Conservation (phyloP, 2,888 invertebrate species). For the Vanessa cardui region DNA sequence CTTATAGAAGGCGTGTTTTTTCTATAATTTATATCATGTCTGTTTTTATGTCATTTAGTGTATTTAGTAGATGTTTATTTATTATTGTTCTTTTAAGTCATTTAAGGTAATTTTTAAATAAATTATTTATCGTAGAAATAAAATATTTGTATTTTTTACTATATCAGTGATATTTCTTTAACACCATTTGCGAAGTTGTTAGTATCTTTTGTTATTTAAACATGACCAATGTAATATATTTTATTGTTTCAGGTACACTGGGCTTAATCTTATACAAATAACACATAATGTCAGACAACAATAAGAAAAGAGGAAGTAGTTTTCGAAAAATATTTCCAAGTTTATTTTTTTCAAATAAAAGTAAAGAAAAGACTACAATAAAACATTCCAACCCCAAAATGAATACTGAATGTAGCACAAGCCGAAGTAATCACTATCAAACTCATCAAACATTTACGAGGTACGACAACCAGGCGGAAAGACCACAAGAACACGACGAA, state of each 20-base stretch:
- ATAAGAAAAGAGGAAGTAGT: slow-evolving; percentile 66
- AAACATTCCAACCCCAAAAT: slow-evolving; percentile 47
- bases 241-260: slow-evolving; percentile 44
- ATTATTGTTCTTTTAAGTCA: no score
- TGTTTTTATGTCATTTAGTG: no score
- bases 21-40: no score
- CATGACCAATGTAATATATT: neutral
- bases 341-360: slow-evolving; percentile 65
- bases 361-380: slow-evolving; percentile 56
- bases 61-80: no score
- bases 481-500: slow-evolving; percentile 51
- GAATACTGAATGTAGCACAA: slow-evolving; percentile 41
- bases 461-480: slow-evolving; percentile 50
- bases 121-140: no score
- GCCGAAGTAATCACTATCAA: slow-evolving; percentile 63
- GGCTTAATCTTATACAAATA: slow-evolving; percentile 29
- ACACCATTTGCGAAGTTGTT: neutral
- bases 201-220: slow-evolving; percentile 32
- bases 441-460: slow-evolving; percentile 57
- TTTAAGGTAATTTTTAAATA: no score
- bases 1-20: no score
- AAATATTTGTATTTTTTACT: no score
- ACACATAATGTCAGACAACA: slow-evolving; percentile 59
- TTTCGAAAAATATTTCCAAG: slow-evolving; percentile 71
- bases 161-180: neutral